These are phyloP conservation scores for Ormyrus labotus DNA, from an alignment of 2,888 invertebrate genomes.

Conservation along the genomic window DNA sequence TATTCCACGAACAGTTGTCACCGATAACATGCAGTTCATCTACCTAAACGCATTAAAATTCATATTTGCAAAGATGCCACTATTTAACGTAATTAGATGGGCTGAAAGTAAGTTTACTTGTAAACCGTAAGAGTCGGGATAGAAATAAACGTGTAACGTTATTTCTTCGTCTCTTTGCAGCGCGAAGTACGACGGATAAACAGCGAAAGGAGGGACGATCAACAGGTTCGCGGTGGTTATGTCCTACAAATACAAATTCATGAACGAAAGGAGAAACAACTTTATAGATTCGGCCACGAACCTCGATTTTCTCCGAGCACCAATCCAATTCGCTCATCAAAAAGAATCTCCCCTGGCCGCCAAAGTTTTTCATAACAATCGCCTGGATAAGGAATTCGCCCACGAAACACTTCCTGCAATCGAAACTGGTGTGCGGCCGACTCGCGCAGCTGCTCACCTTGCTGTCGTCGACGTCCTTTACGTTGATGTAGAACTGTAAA, in stretches of 20 bases:
- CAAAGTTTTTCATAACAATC: slow-evolving; percentile 71
- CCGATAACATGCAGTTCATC: slow-evolving; percentile 75
- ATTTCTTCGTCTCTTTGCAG: slow-evolving; percentile 70
- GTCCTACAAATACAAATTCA: slow-evolving; percentile 61
- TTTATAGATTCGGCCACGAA: slow-evolving; percentile 59
- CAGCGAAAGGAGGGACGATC: slow-evolving; percentile 68
- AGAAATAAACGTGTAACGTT: slow-evolving; percentile 72
- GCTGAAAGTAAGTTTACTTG: slow-evolving; percentile 60
- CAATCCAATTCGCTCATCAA: slow-evolving; percentile 75
- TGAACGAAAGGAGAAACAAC: slow-evolving; percentile 8
- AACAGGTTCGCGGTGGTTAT: slow-evolving; percentile 67
- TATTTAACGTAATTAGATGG: neutral
- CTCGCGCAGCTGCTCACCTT: too few relatives aligned
- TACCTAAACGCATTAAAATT: slow-evolving; percentile 59
- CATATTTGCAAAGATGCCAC: slow-evolving; percentile 1
- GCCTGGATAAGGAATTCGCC: slow-evolving; percentile 68
- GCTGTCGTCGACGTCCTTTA: too few relatives aligned
- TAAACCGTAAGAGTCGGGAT: slow-evolving; percentile 71
- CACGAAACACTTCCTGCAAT: slow-evolving; percentile 74
- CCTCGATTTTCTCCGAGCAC: slow-evolving; percentile 71
- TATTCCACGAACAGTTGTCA: slow-evolving; percentile 73
- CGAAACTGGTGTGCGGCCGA: slow-evolving; percentile 65
- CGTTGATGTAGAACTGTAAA: too few relatives aligned
- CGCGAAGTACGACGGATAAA: slow-evolving; percentile 75
- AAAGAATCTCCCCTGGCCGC: slow-evolving; percentile 74